Base-by-base conservation (phyloP, 2,797 vertebrate species). In the Trachurus trachurus region DNA sequence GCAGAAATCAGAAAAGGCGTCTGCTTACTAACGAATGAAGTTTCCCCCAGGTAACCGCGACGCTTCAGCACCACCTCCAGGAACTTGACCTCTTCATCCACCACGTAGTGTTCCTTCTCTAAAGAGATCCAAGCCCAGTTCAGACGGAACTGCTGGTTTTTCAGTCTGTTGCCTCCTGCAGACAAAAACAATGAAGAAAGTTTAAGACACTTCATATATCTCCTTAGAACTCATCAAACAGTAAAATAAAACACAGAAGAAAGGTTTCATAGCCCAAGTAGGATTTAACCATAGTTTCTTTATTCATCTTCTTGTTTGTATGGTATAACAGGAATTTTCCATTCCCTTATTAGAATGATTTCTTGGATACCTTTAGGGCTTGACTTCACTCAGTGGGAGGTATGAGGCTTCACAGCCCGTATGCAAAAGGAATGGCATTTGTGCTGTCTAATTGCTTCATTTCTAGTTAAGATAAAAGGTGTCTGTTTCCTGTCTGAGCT, bases 71-170 rank as follows among this genome's bases (percentile, higher is more conserved):
- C 81, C 75, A 99, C 93, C 86, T 98, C 98, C 84, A 99, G 91
- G 87, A 96, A 96, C 89, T 96, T 98, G 78, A 92, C 90, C 57
- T 98, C 96, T 82, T 99, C 98, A 5, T 99, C 95, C 88, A 99
- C 93, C 76, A 96, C 89, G 21, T 98, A 97, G 86, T 95, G 94
- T 5, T 97, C 94, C 76, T 96, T 98, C 93, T 98, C 98, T 69
- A 99, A 91, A 7, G 97, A 98, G 82, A 99, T 98, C 98, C 98
- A 99, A 16, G 97, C 96, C 98, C 98, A 99, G 71, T 96, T 97
- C 58, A 99, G 90, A 54, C 93, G 96, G 88, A 98, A 99, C 80
- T 96, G 95, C 87, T 99, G 98, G 81, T 96, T 96, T 83, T 94
- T 96, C 85, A 98, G 93, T 78, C 93, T 96, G 94, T 99, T 99